A percentile compares a stretch with the other conserved stretches of the same genome.
phyloP scores from a whole-genome alignment of 2,113 vertebrate species.

The Pachycephala philippinensis region DNA sequence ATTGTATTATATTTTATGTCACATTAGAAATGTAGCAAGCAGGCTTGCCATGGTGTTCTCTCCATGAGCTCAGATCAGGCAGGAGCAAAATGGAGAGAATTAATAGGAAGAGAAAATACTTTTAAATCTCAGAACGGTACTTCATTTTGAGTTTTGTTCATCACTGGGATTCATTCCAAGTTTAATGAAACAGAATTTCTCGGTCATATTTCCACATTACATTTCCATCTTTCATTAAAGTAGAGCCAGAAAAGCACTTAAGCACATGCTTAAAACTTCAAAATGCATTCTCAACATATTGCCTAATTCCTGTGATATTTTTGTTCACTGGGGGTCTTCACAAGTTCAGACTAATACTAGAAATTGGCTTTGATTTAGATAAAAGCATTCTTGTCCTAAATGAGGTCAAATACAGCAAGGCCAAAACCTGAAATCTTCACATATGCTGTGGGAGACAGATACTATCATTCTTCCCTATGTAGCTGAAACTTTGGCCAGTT shows the following conservation, averaged over 20 bases:
- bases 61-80: background rate
- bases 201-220: conserved; percentile 16
- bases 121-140: background rate
- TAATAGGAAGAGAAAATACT: background rate
- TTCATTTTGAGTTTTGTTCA: background rate
- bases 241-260: conserved; percentile 56
- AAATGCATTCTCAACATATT: conserved; percentile 59
- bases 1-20: background rate
- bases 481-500: background rate
- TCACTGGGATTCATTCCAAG: conserved; percentile 1
- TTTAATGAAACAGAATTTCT: conserved; percentile 44
- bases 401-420: conserved; percentile 33
- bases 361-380: conserved; percentile 65
- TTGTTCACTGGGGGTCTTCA: conserved; percentile 53
- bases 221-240: conserved; percentile 52
- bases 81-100: background rate
- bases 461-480: background rate
- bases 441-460: conserved; percentile 25
- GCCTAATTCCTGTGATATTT: conserved; percentile 61
- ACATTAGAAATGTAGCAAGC: background rate
- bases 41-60: background rate
- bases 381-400: conserved; percentile 60
- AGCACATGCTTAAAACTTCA: conserved; percentile 60
- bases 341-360: conserved; percentile 43
- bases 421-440: conserved; percentile 45